Evolutionary conservation across 2,888 invertebrate genomes (phyloP).

Genomic region (Lucinisca nassula): DNA sequence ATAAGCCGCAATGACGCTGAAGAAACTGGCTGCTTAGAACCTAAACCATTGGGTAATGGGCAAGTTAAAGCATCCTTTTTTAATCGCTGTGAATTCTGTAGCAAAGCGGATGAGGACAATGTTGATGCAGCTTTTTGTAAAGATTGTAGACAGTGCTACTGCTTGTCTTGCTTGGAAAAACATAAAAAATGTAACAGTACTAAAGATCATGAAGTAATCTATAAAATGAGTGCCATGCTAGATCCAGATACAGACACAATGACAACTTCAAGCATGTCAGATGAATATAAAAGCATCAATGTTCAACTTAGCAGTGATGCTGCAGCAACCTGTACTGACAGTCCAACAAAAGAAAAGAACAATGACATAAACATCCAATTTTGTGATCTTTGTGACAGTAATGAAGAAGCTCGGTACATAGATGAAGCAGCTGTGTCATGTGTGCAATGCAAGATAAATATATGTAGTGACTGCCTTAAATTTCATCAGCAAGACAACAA

Average conservation of each 20-base stretch:
- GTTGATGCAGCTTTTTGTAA: neutral
- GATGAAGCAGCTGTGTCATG: neutral
- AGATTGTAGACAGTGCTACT: neutral
- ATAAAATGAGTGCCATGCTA: neutral
- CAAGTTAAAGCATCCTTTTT: neutral
- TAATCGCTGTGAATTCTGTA: neutral
- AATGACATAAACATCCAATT: neutral
- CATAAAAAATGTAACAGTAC: neutral
- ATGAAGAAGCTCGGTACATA: neutral
- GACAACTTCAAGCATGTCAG: neutral
- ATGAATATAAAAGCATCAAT: neutral
- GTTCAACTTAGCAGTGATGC: neutral
- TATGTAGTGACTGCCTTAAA: neutral
- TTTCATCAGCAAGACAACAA: neutral
- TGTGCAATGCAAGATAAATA: neutral
- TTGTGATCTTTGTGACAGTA: neutral
- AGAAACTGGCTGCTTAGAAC: too few relatives aligned
- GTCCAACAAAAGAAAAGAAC: neutral
- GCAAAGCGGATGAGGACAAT: neutral
- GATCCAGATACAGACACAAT: neutral
- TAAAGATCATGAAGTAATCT: neutral
- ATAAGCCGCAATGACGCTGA: too few relatives aligned
- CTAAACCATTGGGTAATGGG: too few relatives aligned
- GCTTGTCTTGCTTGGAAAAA: neutral
- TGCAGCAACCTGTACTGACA: neutral